Conservation (phyloP, 2,797 vertebrate species). For the Sciurus vulgaris region DNA sequence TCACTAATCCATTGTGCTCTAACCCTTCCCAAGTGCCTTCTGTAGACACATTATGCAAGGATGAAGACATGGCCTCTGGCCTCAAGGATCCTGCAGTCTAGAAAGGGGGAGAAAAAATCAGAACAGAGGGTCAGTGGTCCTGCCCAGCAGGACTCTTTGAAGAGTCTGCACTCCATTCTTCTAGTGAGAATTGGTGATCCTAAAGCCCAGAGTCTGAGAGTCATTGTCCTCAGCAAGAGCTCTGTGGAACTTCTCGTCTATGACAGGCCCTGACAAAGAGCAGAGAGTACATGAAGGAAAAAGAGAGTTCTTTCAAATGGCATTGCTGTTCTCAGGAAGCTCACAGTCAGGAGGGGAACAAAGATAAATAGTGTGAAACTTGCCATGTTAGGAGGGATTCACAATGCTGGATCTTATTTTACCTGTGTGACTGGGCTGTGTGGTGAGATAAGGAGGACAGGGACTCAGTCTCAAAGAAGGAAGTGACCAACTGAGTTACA, state of each 20-base stretch:
- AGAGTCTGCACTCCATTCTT: not conserved
- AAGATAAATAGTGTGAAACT: not conserved
- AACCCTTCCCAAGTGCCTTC: too few species aligned
- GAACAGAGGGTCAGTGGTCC: not conserved
- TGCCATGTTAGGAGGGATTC: not conserved
- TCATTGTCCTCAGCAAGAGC: not conserved
- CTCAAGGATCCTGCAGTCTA: not conserved
- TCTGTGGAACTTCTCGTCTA: not conserved
- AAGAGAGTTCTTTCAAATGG: not conserved
- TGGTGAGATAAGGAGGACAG: rapidly evolving
- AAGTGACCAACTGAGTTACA: not conserved
- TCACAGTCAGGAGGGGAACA: not conserved
- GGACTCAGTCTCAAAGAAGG: not conserved
- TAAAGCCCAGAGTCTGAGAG: not conserved
- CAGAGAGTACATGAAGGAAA: not conserved
- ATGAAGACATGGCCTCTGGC: not conserved
- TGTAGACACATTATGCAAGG: rapidly evolving
- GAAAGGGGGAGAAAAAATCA: not conserved
- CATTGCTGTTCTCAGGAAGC: not conserved
- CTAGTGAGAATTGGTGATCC: not conserved
- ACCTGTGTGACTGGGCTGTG: not conserved
- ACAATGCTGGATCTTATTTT: not conserved
- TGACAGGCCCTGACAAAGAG: not conserved
- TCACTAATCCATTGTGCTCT: not conserved
- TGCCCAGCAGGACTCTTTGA: not conserved